These are phyloP conservation scores for Enteromius viviparus DNA, from an alignment of 2,797 vertebrate species.

Conservation along the genomic window DNA sequence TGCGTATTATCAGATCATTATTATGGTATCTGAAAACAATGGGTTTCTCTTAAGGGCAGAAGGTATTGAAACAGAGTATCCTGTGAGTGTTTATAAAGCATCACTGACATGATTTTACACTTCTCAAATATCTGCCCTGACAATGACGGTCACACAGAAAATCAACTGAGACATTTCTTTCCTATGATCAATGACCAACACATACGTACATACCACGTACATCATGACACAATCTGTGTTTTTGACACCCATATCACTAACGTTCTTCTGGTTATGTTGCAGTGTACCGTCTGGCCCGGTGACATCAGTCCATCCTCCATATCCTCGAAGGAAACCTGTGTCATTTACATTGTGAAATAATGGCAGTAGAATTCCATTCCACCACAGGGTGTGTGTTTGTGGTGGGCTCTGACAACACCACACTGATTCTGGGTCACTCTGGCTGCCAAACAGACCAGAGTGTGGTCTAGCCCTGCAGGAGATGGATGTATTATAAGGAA, in stretches of 20 bases:
- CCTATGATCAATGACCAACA: slow-evolving; percentile 1
- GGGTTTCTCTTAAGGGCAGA: slow-evolving; percentile 21
- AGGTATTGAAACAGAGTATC: slow-evolving; percentile 28
- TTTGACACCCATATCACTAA: background rate
- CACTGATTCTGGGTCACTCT: slow-evolving; percentile 38
- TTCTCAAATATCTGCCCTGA: slow-evolving; percentile 48
- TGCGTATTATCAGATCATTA: background rate
- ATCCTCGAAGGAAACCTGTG: slow-evolving; percentile 52
- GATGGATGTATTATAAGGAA: slow-evolving; percentile 37
- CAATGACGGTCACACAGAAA: slow-evolving; percentile 49
- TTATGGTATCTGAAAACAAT: slow-evolving; percentile 25
- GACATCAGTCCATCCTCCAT: slow-evolving; percentile 20
- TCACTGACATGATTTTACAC: slow-evolving; percentile 25
- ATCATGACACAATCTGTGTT: background rate
- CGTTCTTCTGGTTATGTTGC: background rate
- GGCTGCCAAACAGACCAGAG: slow-evolving; percentile 49
- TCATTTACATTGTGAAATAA: slow-evolving; percentile 66
- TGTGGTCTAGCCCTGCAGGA: slow-evolving; percentile 57
- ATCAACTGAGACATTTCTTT: slow-evolving; percentile 43
- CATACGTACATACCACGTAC: background rate
- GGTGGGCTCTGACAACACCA: slow-evolving; percentile 63
- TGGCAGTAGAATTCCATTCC: slow-evolving; percentile 55
- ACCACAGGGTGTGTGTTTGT: slow-evolving; percentile 62
- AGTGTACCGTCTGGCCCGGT: background rate
- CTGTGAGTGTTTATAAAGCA: slow-evolving; percentile 51